Evolutionary conservation across 1,140 invertebrate genomes (phyloP), one percentile per base, ranked within the genome.

Genomic region (Ptiloglossa arizonensis): DNA sequence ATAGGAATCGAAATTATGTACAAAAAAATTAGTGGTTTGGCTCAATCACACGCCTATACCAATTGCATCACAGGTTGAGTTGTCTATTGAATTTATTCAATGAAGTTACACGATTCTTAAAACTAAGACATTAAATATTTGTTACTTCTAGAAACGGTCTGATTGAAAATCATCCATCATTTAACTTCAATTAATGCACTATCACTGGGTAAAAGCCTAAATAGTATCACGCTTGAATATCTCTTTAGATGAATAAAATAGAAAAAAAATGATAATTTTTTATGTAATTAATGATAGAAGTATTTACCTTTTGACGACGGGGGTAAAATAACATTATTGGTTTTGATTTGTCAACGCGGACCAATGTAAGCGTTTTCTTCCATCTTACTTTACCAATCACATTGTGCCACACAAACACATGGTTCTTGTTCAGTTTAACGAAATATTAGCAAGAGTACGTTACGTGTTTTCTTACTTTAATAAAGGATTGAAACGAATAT

Each of bases 401-500:
- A 57, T 83, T 63, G 64, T 90, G 89, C 89, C 89, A 90, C 89
- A 90, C 89, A 82, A 89, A 87, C 84, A 88, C 80, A 86, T 87
- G 83, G 74, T 82, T 50, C 59, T 57, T 66, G 50, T 79, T 32
- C 29, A 63, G 29, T 67, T 72, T 82, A 66, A 70, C 71, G 79
- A 79, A 70, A 82, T n/a, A 46, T 66, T 11, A 68, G 46, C n/a
- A 32, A 46, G 19, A 27, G 68, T 66, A 13, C 38, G 70, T 57
- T 69, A 67, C 60, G 63, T 50, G 83, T 80, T 83, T 78, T 80
- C 70, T 84, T 86, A 78, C 64, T 75, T 81, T 76, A 19, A 80
- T 41, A 79, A 62, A 60, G 59, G 50, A 38, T 76, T 64, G 48
- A 48, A 32, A 44, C 62, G 32, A 75, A 59, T 46, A 24, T 44